Evolutionary conservation across 2,888 invertebrate species (phyloP), one percentile per base, ranked within the genome.

Genomic region (Tortrix viridana): DNA sequence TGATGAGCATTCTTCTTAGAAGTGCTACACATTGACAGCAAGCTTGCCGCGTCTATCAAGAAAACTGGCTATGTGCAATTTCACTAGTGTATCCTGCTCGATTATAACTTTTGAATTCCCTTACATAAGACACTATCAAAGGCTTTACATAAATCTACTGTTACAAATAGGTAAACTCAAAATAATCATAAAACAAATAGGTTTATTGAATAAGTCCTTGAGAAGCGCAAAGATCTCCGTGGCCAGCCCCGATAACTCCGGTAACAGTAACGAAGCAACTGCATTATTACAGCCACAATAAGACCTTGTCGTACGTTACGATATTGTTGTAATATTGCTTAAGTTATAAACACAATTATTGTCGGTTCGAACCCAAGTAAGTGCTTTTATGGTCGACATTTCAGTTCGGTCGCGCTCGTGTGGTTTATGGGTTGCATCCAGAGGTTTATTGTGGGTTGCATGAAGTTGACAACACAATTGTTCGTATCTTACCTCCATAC

Each of bases 191-290:
- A 32, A 32, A 12, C 5, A 18, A 32, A 32, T 26, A 12, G 6
- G 9, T 26, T 56, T 44, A 54, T 44, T 12, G 54, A 54, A 54
- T 54, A 54, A 43, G 46, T 4, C 32, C 14, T 6, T 32, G 32
- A 56, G 56, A 18, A 32, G 47, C 37, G 22, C 32, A 37, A 16
- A 38, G 26, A 37, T 32, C 50, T 72, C 74, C 73, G 73, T 73
- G 68, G 70, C 72, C 60, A 65, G 67, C 68, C 60, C 69, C 76
- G 75, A 77, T 78, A 77, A 77, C 71, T 73, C 64, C 63, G 60
- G 67, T 58, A 26, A 46, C 52, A 16, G 66, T 48, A 60, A 68
- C 72, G 74, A 76, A 72, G 76, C 69, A 72, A 64, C 71, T 71
- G 74, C 71, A 76, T 75, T 76, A 74, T 70, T 63, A 63, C 41